A percentile compares a stretch with the other conserved stretches of the same genome.
phyloP scores from a whole-genome alignment of 2,113 vertebrate species.

The Nerophis lumbriciformis region DNA sequence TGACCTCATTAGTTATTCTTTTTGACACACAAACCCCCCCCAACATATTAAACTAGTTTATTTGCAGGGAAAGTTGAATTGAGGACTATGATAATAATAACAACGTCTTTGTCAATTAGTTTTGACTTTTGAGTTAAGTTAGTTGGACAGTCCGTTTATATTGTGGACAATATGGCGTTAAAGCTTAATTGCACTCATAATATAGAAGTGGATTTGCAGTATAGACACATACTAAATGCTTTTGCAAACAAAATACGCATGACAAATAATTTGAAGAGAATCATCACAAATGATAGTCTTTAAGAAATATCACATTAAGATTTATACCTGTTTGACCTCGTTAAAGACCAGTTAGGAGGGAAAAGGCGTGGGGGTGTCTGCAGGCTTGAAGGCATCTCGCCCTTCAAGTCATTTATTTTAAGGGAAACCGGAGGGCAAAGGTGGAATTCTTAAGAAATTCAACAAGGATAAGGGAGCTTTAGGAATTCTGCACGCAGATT shows the following conservation, averaged over 20 bases:
- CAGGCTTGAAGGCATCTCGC: constrained; percentile 38
- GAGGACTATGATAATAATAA: constrained; percentile 83
- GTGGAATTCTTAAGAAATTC: constrained; percentile 69
- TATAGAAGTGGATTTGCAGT: constrained; percentile 33
- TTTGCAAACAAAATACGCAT: no score
- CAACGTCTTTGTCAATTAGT: constrained; percentile 88
- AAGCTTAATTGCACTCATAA: constrained; percentile 88
- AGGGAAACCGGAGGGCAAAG: constrained; percentile 65
- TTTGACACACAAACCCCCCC: no score
- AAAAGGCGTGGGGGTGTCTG: constrained; percentile 12
- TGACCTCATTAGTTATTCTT: neutral
- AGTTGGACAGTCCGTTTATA: constrained; percentile 83
- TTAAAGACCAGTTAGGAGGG: constrained; percentile 8
- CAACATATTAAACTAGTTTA: no score
- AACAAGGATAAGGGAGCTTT: constrained; percentile 67
- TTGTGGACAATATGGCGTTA: constrained; percentile 90
- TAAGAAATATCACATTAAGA: constrained; percentile 26
- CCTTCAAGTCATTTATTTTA: constrained; percentile 68
- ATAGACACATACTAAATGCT: no score
- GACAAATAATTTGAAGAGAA: no score
- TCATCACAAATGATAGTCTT: neutral
- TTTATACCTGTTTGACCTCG: constrained; percentile 35
- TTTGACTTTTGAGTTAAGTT: constrained; percentile 87
- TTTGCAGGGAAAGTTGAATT: constrained; percentile 76
- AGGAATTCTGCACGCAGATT: constrained; percentile 69